phyloP scores from a whole-genome alignment of 2,113 vertebrate genomes.

The Lepus americanus region DNA sequence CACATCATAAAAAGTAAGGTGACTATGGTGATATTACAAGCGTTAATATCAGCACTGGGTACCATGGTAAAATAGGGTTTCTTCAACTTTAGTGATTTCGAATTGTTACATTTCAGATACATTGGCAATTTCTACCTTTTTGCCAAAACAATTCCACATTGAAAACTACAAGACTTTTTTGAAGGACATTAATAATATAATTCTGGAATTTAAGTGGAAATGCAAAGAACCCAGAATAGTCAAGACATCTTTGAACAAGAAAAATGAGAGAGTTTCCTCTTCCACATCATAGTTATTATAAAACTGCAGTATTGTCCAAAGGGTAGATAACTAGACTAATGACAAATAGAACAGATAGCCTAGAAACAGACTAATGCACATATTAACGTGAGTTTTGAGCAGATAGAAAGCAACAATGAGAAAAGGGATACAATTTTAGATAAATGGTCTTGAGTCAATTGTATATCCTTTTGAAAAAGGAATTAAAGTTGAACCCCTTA shows the following conservation, averaged over 20 bases:
- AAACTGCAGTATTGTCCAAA: not conserved
- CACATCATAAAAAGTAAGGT: not conserved
- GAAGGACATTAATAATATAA: slow-evolving; percentile 14
- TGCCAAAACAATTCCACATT: not conserved
- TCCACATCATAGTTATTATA: not conserved
- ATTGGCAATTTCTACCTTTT: not conserved
- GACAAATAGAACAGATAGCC: not conserved
- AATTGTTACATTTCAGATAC: not conserved
- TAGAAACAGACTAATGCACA: not conserved
- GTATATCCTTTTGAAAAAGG: not conserved
- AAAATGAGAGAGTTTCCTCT: not conserved
- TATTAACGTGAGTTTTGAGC: not conserved
- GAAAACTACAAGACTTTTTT: not conserved
- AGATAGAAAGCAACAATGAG: not conserved
- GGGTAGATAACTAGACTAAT: not conserved
- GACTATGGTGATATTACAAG: not conserved
- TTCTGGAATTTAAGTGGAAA: not conserved
- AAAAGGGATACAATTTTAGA: not conserved
- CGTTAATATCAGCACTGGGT: not conserved
- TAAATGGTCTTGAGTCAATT: not conserved
- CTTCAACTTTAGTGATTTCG: not conserved
- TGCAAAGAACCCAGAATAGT: not conserved
- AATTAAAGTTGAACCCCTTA: not conserved
- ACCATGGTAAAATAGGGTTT: not conserved
- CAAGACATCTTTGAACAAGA: not conserved